These are phyloP conservation scores for Drosophila setifemur DNA, from an alignment of 1,140 invertebrate species.

Conservation along the genomic window DNA sequence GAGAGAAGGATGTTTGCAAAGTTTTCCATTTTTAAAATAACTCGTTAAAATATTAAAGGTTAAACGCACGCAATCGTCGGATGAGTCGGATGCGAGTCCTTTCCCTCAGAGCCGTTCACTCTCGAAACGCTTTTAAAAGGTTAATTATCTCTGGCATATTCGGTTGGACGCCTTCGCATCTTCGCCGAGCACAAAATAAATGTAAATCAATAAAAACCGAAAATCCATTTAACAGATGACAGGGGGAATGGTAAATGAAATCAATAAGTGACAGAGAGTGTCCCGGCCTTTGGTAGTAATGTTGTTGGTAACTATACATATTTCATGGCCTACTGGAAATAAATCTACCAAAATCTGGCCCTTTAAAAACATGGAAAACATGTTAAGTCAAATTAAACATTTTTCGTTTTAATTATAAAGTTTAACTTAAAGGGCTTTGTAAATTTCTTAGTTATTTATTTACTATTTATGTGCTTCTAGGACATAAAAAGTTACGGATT, in stretches of 20 bases:
- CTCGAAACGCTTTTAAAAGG: conserved; percentile 61
- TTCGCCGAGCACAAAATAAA: conserved; percentile 37
- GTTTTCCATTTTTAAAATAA: conserved; percentile 79
- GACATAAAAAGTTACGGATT: too few relatives aligned
- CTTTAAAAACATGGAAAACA: too few relatives aligned
- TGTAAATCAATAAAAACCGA: conserved; percentile 57
- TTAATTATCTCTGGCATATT: conserved; percentile 77
- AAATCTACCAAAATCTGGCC: too few relatives aligned
- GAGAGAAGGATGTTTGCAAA: conserved; percentile 68
- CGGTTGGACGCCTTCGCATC: conserved; percentile 60
- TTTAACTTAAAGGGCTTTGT: too few relatives aligned
- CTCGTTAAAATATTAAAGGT: conserved; percentile 80
- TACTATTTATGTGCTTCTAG: too few relatives aligned
- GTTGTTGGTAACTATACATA: not conserved
- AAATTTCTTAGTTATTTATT: too few relatives aligned
- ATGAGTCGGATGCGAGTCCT: not conserved
- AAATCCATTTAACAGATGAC: conserved; percentile 25
- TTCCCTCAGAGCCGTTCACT: conserved; percentile 2
- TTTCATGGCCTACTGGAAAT: too few relatives aligned
- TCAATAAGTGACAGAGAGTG: conserved; percentile 23
- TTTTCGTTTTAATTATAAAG: too few relatives aligned
- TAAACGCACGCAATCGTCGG: conserved; percentile 31
- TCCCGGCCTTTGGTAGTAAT: not conserved
- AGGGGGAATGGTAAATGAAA: conserved; percentile 17
- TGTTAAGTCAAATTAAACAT: too few relatives aligned